Evolutionary conservation across 1,140 invertebrate genomes (phyloP).

Genomic region (Hylaeus volcanicus): DNA sequence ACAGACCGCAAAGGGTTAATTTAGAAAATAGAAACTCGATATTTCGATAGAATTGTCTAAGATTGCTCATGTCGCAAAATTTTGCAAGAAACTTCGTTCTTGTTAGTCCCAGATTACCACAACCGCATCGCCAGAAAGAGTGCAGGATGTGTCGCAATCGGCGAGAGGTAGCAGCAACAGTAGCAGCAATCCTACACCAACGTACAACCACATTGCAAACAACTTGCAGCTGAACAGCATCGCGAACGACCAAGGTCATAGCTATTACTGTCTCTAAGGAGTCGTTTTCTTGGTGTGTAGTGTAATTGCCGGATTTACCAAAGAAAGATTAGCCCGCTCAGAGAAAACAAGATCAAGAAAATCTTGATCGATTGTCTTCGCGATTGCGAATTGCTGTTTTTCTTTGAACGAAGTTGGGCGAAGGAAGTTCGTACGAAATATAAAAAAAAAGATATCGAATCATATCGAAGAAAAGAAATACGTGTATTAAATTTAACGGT

Average conservation of each 20-base stretch:
- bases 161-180: conserved; percentile 66
- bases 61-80: not conserved
- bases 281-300: conserved; percentile 67
- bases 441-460: not conserved
- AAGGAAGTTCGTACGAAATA: conserved; percentile 8
- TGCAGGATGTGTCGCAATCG: conserved; percentile 62
- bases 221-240: conserved; percentile 77
- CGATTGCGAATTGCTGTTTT: not conserved
- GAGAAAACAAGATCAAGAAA: conserved; percentile 16
- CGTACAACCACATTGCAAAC: conserved; percentile 73
- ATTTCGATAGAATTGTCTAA: not conserved
- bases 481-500: not conserved
- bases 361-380: not conserved
- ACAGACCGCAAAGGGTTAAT: not conserved
- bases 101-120: conserved; percentile 59
- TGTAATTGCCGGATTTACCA: conserved; percentile 58
- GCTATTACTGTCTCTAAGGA: conserved; percentile 75
- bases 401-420: conserved; percentile 23
- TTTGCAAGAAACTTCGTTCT: too few relatives aligned
- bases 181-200: conserved; percentile 65
- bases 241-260: conserved; percentile 78
- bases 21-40: not conserved
- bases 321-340: conserved; percentile 40
- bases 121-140: conserved; percentile 66
- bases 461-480: not conserved